phyloP scores from a whole-genome alignment of 1,140 invertebrate genomes.

The Delia radicum region DNA sequence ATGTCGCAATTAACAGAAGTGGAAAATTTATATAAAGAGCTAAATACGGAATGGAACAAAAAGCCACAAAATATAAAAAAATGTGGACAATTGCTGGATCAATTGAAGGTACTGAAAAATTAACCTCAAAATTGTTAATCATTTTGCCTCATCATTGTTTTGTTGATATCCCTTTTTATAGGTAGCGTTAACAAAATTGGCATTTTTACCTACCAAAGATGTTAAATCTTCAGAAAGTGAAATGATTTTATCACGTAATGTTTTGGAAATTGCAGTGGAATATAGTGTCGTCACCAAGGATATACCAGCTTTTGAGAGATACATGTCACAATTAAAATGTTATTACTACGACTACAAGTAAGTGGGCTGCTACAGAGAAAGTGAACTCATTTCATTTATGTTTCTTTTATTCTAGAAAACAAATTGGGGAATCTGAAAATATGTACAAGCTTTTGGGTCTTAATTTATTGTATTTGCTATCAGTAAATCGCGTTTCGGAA shows the following conservation, averaged over 20 bases:
- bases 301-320: slow-evolving; percentile 92
- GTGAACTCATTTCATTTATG: no score
- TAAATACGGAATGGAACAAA: slow-evolving; percentile 74
- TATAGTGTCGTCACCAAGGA: slow-evolving; percentile 90
- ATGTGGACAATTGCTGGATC: slow-evolving; percentile 70
- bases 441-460: slow-evolving; percentile 95
- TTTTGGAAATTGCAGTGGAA: slow-evolving; percentile 94
- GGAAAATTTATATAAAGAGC: slow-evolving; percentile 64
- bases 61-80: slow-evolving; percentile 67
- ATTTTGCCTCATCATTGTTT: no score
- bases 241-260: slow-evolving; percentile 83
- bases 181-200: slow-evolving; percentile 81
- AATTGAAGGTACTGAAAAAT: slow-evolving; percentile 67
- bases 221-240: slow-evolving; percentile 75
- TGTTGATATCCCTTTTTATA: slow-evolving; percentile 56
- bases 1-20: slow-evolving; percentile 10
- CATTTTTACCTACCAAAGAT: slow-evolving; percentile 85
- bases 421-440: slow-evolving; percentile 88
- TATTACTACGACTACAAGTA: slow-evolving; percentile 97
- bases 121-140: slow-evolving; percentile 7
- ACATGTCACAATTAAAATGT: slow-evolving; percentile 94
- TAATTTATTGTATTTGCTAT: slow-evolving; percentile 92
- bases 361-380: no score
- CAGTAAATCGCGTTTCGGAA: slow-evolving; percentile 95
- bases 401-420: slow-evolving; percentile 61